Evolutionary conservation across 1,140 invertebrate genomes (phyloP), one percentile per base, ranked within the genome.

Genomic region (Nebria ingens): DNA sequence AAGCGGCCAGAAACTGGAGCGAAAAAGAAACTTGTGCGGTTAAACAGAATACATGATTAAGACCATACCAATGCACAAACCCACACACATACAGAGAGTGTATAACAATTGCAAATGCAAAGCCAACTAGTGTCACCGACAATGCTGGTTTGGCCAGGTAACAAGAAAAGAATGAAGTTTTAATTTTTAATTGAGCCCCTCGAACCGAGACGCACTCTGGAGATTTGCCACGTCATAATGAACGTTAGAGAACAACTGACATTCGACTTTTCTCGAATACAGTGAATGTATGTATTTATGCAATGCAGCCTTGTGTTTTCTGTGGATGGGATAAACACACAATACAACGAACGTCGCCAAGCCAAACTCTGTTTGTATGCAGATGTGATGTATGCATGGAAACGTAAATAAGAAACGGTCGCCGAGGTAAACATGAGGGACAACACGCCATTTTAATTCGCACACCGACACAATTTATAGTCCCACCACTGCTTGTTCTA

Each of bases 111-210:
- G 40, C 40, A 45, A 45, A 45, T 45, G 40, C 40, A 45, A 45
- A 11, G 40, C n/a, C 25, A 34, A 34, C 25, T 34, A 34, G 6
- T 34, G 25, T 34, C 25, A 34, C 25, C 25, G 25, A 9, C n/a
- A n/a, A 13, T 29, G 13, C 13, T 6, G 4, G 17, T 17, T 45
- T 3, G 15, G 40, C 15, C 40, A 45, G 40, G 40, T 45, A 45
- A 45, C 40, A 45, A 45, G 40, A 45, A 45, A 45, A 45, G 40
- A 45, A 45, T 45, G 40, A 45, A 45, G 15, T 45, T 45, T 45
- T 45, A 45, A 45, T 45, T 45, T 45, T 45, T 45, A 45, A 45
- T 45, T 45, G 40, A 45, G 40, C 15, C 40, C 40, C 40, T 45
- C 40, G 40, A 45, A 45, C 40, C 40, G 40, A 45, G 40, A 11